Evolutionary conservation across 2,888 invertebrate genomes (phyloP).

Genomic region (Cheilosia variabilis): DNA sequence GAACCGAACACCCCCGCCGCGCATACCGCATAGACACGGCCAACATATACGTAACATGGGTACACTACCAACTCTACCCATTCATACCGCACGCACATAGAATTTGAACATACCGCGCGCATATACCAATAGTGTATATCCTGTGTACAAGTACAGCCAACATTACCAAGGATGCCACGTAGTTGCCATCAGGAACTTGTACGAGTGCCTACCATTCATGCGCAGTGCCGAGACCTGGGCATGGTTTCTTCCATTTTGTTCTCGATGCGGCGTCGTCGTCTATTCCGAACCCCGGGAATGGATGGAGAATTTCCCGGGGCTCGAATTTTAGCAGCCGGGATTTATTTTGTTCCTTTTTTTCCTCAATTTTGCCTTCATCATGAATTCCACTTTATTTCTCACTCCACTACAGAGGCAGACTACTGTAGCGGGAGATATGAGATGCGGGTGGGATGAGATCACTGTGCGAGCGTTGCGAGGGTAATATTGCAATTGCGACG

Average conservation of each 20-base stretch:
- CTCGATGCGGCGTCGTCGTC: constrained; percentile 20
- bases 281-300: constrained; percentile 56
- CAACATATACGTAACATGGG: constrained; percentile 5
- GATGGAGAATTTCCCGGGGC: constrained; percentile 70
- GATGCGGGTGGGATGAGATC: constrained; percentile 37
- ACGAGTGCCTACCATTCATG: constrained; percentile 13
- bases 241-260: constrained; percentile 3
- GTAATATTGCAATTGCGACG: constrained; percentile 55
- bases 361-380: constrained; percentile 36
- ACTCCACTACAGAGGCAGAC: background rate
- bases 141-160: constrained; percentile 33
- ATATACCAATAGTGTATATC: constrained; percentile 22
- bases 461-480: constrained; percentile 9
- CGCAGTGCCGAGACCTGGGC: constrained; percentile 34
- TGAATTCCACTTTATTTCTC: constrained; percentile 42
- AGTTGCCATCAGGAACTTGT: constrained; percentile 18
- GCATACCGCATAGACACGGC: constrained; percentile 35
- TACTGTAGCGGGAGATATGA: background rate
- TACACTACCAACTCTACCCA: constrained; percentile 11
- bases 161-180: constrained; percentile 40
- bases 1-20: background rate
- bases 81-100: constrained; percentile 30
- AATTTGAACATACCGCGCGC: constrained; percentile 39
- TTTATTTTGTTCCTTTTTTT: constrained; percentile 8
- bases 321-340: constrained; percentile 61